A percentile compares a stretch with the other conserved stretches of the same genome.
These are phyloP conservation scores for Pavo muticus DNA, from an alignment of 2,113 vertebrate species.

Conservation along the genomic window DNA sequence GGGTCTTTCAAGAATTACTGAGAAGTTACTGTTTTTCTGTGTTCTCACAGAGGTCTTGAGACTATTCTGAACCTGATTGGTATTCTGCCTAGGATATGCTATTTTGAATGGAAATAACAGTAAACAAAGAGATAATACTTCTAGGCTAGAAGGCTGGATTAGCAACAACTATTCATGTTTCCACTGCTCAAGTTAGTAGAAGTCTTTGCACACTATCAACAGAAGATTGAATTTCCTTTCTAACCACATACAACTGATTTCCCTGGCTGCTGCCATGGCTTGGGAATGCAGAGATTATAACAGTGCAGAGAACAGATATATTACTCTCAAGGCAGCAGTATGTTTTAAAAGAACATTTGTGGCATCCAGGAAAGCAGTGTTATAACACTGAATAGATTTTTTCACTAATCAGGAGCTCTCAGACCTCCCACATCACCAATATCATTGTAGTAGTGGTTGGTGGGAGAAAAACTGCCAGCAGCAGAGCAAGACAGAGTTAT, in stretches of 20 bases:
- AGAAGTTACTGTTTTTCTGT: background rate
- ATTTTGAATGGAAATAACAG: background rate
- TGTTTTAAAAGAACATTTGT: background rate
- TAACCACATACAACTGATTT: background rate
- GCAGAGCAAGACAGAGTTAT: background rate
- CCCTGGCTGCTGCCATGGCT: background rate
- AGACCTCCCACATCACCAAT: background rate
- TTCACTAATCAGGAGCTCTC: background rate
- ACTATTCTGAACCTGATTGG: background rate
- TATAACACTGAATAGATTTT: background rate
- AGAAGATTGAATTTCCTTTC: background rate
- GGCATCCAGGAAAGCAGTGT: background rate
- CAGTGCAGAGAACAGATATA: background rate
- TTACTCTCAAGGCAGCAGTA: background rate
- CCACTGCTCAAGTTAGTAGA: background rate
- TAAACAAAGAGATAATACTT: background rate
- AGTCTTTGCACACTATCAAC: background rate
- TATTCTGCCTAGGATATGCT: background rate
- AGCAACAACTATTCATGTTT: background rate
- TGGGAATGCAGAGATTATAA: background rate
- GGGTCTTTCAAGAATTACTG: background rate
- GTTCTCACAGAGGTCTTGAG: background rate
- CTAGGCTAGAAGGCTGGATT: background rate
- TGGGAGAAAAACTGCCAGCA: background rate
- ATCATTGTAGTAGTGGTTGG: background rate